phyloP scores from a whole-genome alignment of 2,797 vertebrate species.

The Argyrosomus regius region DNA sequence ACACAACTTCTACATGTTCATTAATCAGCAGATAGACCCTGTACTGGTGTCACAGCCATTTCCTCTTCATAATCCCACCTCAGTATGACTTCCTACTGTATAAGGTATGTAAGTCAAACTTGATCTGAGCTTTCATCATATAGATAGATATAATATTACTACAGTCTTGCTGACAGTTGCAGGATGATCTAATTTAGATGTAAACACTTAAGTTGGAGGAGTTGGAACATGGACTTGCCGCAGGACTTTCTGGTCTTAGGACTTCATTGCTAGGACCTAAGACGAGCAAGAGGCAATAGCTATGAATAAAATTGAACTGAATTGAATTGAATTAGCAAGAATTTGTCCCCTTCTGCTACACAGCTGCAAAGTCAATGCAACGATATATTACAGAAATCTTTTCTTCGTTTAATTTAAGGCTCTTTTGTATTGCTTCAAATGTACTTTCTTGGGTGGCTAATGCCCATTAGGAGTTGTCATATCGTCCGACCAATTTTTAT shows the following conservation, averaged over 20 bases:
- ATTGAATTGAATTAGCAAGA: neutral
- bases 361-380: neutral
- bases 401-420: neutral
- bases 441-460: neutral
- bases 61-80: neutral
- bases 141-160: neutral
- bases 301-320: too few relatives aligned
- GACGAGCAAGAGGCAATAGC: too few relatives aligned
- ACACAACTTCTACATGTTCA: neutral
- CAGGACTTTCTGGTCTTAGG: neutral
- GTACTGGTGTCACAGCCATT: neutral
- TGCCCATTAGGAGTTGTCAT: neutral
- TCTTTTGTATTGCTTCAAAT: neutral
- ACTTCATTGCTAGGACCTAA: neutral
- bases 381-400: neutral
- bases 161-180: neutral
- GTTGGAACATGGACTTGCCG: neutral
- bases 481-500: slow-evolving; percentile 17
- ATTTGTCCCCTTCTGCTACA: too few relatives aligned
- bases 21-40: slow-evolving; percentile 10
- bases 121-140: neutral
- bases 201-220: neutral
- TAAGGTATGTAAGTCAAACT: neutral
- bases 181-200: neutral
- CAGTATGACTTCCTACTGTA: neutral